Evolutionary conservation across 2,113 vertebrate species (phyloP).

Genomic region (Synodontis membranacea): DNA sequence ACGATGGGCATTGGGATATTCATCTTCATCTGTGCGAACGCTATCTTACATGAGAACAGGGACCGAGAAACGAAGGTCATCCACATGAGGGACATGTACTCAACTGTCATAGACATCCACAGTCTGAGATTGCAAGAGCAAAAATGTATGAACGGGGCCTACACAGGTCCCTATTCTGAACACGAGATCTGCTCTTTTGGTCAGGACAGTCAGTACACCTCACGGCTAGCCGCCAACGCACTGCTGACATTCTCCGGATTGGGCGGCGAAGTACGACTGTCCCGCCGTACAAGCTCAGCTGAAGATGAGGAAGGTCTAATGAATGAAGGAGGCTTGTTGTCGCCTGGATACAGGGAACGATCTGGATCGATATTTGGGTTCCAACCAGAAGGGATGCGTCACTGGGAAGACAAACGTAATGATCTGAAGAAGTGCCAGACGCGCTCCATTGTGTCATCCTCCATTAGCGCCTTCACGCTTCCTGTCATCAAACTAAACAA

Average conservation of each 20-base stretch:
- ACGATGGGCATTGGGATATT: conserved; percentile 99
- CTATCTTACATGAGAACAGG: conserved; percentile 96
- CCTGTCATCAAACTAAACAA: conserved; percentile 99
- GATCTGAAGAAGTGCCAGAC: conserved; percentile 83
- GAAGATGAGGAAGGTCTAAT: conserved; percentile 83
- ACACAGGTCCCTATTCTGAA: conserved; percentile 69
- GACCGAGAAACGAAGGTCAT: conserved; percentile 99
- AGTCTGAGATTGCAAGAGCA: conserved; percentile 85
- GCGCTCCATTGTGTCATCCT: conserved; percentile 94
- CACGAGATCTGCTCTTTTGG: conserved; percentile 70
- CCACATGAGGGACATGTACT: conserved; percentile 99
- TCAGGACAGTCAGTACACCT: conserved; percentile 71
- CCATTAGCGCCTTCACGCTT: conserved; percentile 92
- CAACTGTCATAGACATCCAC: conserved; percentile 97
- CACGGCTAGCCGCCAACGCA: conserved; percentile 78
- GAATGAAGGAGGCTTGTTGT: conserved; percentile 73
- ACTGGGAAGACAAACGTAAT: conserved; percentile 73
- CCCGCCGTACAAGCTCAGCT: conserved; percentile 73
- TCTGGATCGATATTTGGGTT: conserved; percentile 76
- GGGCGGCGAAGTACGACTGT: conserved; percentile 58
- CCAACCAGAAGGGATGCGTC: conserved; percentile 72
- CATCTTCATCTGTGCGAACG: conserved; percentile 97
- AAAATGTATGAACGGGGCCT: conserved; percentile 78
- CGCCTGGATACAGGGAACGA: conserved; percentile 80
- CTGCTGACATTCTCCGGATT: conserved; percentile 78